These are phyloP conservation scores for Eubasilissa splendida DNA, from an alignment of 2,888 invertebrate genomes.

Conservation along the genomic window DNA sequence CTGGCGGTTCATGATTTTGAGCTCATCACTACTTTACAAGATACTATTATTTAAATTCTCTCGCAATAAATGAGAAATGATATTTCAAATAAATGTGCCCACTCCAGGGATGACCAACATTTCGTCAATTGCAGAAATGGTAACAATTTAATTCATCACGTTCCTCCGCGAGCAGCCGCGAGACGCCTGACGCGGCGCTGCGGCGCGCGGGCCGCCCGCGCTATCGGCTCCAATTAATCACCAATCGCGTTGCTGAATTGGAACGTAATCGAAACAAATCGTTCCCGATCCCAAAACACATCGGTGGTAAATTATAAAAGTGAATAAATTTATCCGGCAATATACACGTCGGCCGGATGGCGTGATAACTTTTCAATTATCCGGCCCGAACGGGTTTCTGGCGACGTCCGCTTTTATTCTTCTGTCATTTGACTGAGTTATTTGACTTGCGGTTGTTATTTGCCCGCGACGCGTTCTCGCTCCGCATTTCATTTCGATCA, in stretches of 20 bases:
- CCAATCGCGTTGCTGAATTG: constrained; percentile 48
- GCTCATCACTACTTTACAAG: too few relatives aligned
- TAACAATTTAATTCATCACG: too few relatives aligned
- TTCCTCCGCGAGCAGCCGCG: too few relatives aligned
- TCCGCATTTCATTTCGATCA: too few relatives aligned
- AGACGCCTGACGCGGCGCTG: too few relatives aligned
- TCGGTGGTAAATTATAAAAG: constrained; percentile 13
- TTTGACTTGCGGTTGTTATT: not conserved
- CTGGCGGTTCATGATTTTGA: too few relatives aligned
- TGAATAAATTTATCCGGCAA: constrained; percentile 36
- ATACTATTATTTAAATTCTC: too few relatives aligned
- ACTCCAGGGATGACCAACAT: too few relatives aligned
- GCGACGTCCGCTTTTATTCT: constrained; percentile 27
- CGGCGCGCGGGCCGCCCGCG: constrained; percentile 3
- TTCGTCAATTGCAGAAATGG: too few relatives aligned
- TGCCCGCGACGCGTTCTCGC: not conserved
- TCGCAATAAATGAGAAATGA: too few relatives aligned
- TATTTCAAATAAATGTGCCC: too few relatives aligned
- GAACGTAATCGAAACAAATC: constrained; percentile 45
- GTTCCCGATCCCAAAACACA: constrained; percentile 41
- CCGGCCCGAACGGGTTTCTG: constrained; percentile 23
- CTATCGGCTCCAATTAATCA: constrained; percentile 56
- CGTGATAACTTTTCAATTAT: constrained; percentile 55
- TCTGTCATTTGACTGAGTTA: constrained; percentile 10
- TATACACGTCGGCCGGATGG: constrained; percentile 43